Evolutionary conservation across 2,797 vertebrate species (phyloP), one percentile per base, ranked within the genome.

Genomic region (Ctenopoma multispine): DNA sequence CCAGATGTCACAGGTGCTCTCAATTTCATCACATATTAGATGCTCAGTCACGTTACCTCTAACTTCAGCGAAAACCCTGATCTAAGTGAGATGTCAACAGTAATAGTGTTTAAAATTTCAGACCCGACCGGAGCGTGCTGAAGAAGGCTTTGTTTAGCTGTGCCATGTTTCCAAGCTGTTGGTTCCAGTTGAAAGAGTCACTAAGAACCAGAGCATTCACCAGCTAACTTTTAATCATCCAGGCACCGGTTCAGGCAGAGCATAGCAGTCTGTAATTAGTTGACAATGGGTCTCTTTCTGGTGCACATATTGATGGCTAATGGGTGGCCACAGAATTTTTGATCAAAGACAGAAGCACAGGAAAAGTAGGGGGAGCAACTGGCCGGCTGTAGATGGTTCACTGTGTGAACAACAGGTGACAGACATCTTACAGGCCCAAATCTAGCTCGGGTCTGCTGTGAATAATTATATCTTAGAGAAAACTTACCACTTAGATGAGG

Each of bases 1-100:
- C 80, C 86, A 89, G 84, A 90, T 87, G 90, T 79, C 89, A 73
- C 90, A 91, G 89, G 86, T 90, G 90, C 76, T 82, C 86, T 63
- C 86, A 83, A 82, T 89, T 88, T 78, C 34, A 70, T 67, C 65
- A 43, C 51, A 83, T 79, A 85, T 79, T 68, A 75, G 72, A 81
- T 60, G 71, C 78, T 89, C 55, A 17, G 49, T 82, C 82, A 82
- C 62, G 36, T 55, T 51, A 38, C 78, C 20, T 36, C 50, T 49
- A 44, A 59, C 75, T 74, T 51, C 77, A 80, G 78, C 81, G 82
- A 88, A n/a, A n/a, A 84, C 64, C 69, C 49, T 62, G 78, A 74
- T 80, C 79, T 68, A 74, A 87, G 68, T 38, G 60, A 79, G 63
- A 62, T 47, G 38, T 73, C 84, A 51, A 20, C n/a, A 12, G 49